Evolutionary conservation across 2,797 vertebrate species (phyloP).

Genomic region (Mionectes olivaceus): DNA sequence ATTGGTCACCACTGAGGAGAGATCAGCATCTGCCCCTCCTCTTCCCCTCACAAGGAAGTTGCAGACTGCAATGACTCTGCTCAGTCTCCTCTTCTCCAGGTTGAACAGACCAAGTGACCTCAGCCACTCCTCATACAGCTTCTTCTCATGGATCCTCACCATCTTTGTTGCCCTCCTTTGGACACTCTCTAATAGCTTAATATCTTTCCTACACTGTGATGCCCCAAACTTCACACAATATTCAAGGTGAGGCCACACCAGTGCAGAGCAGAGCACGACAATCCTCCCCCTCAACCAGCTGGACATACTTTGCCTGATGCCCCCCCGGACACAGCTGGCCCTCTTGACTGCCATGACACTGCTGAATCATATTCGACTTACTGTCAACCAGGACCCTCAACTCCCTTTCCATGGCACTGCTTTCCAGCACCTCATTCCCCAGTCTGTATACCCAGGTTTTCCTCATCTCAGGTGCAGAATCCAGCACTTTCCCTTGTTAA

Average conservation of each 20-base stretch:
- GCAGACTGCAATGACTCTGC: background rate
- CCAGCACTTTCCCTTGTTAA: background rate
- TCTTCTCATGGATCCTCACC: background rate
- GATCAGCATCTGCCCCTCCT: background rate
- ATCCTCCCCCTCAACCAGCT: background rate
- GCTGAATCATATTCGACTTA: background rate
- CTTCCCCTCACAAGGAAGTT: no score
- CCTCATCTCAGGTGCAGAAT: background rate
- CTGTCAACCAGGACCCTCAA: background rate
- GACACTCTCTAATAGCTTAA: background rate
- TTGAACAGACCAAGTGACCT: background rate
- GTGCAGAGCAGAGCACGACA: background rate
- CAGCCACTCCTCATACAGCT: background rate
- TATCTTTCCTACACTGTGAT: background rate
- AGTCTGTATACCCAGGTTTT: background rate
- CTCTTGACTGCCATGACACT: background rate
- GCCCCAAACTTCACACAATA: background rate
- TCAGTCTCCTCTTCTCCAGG: background rate
- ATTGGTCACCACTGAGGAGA: background rate
- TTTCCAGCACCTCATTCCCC: background rate
- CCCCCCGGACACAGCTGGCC: background rate
- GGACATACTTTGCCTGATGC: background rate
- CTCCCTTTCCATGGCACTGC: background rate
- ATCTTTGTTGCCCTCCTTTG: background rate
- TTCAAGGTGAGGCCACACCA: background rate